phyloP scores from a whole-genome alignment of 2,113 vertebrate genomes.

The Litocranius walleri region DNA sequence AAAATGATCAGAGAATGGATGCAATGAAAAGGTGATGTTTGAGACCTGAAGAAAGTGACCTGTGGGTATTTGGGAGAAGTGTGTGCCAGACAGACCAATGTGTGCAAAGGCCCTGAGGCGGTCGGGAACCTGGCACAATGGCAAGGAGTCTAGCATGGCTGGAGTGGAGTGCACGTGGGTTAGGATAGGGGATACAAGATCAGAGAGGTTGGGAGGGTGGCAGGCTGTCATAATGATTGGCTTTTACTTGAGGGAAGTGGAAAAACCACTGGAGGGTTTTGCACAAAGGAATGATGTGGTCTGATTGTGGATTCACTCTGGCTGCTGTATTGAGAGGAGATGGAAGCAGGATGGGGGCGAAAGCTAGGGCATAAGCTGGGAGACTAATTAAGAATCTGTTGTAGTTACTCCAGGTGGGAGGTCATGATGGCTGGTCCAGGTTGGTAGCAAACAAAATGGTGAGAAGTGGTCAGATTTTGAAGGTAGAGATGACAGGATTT shows the following conservation, averaged over 20 bases:
- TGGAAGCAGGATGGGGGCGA: neutral
- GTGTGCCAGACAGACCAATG: neutral
- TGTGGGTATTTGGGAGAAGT: neutral
- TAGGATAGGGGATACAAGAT: neutral
- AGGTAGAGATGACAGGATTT: neutral
- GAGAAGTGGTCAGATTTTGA: neutral
- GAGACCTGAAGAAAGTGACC: slow-evolving; percentile 9
- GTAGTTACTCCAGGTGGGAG: neutral
- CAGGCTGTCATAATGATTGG: neutral
- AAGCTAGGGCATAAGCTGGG: neutral
- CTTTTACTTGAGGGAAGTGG: slow-evolving; percentile 9
- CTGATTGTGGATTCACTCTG: neutral
- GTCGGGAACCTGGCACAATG: neutral
- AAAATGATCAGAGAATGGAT: neutral
- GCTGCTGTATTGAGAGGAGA: neutral
- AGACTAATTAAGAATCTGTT: neutral
- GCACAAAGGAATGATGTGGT: neutral
- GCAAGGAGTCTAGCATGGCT: neutral
- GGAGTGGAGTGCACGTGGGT: neutral
- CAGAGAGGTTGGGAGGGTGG: neutral
- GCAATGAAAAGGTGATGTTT: neutral
- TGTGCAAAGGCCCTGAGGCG: neutral
- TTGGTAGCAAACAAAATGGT: neutral
- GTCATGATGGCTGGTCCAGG: neutral
- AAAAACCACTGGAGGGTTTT: neutral